A percentile compares a stretch with the other conserved stretches of the same genome.
phyloP scores from a whole-genome alignment of 2,113 vertebrate species.

The Illadopsis cleaveri region DNA sequence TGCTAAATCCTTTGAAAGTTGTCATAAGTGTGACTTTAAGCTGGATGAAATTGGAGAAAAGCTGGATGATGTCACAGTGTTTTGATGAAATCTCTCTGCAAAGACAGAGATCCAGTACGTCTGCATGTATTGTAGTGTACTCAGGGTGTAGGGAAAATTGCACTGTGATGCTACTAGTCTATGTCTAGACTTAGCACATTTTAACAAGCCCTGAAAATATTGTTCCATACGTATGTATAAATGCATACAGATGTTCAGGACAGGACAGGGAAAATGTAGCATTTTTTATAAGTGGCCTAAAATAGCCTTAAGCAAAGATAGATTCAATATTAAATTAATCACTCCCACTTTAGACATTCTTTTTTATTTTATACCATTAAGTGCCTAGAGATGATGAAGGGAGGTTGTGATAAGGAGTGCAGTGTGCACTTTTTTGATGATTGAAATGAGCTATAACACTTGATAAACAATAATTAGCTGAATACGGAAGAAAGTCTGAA shows the following conservation, averaged over 20 bases:
- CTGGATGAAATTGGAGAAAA: neutral
- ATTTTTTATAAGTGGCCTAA: neutral
- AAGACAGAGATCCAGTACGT: rapidly evolving
- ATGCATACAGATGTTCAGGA: neutral
- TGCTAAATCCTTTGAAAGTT: neutral
- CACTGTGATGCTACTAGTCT: neutral
- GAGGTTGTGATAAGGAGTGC: constrained; percentile 26
- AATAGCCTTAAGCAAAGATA: neutral
- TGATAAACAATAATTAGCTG: constrained; percentile 7
- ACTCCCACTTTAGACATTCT: neutral
- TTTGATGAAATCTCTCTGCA: neutral
- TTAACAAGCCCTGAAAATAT: neutral
- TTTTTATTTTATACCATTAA: constrained; percentile 17
- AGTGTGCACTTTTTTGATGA: neutral
- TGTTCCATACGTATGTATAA: neutral
- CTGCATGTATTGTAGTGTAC: neutral
- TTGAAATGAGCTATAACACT: neutral
- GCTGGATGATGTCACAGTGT: neutral
- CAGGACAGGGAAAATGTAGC: neutral
- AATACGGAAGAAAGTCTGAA: neutral
- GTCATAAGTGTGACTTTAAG: neutral
- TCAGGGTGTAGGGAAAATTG: neutral
- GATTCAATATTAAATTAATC: neutral
- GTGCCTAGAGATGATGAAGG: neutral
- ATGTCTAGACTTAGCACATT: neutral